Conservation (phyloP, 2,113 vertebrate genomes). For the Girardinichthys multiradiatus region DNA sequence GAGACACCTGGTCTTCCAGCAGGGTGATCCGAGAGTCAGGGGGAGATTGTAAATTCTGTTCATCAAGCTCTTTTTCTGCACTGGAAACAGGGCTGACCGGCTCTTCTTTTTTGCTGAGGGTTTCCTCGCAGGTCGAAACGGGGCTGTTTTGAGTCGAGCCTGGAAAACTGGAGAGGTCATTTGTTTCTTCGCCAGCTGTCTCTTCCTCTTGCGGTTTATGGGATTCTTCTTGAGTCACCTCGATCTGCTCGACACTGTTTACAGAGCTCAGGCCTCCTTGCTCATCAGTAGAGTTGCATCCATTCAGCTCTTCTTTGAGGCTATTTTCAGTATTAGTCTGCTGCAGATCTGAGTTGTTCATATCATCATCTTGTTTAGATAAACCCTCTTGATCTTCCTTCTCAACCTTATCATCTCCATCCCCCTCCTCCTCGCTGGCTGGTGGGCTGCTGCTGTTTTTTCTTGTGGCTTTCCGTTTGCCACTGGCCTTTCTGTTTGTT, state of each 20-base stretch:
- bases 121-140: constrained; percentile 15
- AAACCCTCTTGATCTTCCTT: constrained; percentile 36
- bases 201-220: constrained; percentile 18
- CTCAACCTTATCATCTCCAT: constrained; percentile 18
- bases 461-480: constrained; percentile 85
- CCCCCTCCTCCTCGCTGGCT: constrained; percentile 74
- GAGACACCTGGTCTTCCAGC: constrained; percentile 44
- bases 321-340: constrained; percentile 41
- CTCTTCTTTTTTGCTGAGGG: constrained; percentile 27
- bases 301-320: constrained; percentile 32
- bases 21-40: constrained; percentile 16
- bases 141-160: constrained; percentile 45
- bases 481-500: constrained; percentile 76
- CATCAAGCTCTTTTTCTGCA: constrained; percentile 34
- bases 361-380: constrained; percentile 34
- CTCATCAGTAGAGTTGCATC: constrained; percentile 31
- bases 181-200: constrained; percentile 16
- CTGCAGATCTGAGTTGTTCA: constrained; percentile 32
- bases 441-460: constrained; percentile 71
- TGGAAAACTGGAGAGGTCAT: constrained; percentile 19
- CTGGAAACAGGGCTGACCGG: constrained; percentile 19
- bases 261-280: constrained; percentile 1
- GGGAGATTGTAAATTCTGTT: constrained; percentile 15
- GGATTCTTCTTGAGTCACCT: constrained; percentile 43
- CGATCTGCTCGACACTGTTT: constrained; percentile 32